Conservation (phyloP, 2,888 invertebrate genomes). For the Volucella zonaria region DNA sequence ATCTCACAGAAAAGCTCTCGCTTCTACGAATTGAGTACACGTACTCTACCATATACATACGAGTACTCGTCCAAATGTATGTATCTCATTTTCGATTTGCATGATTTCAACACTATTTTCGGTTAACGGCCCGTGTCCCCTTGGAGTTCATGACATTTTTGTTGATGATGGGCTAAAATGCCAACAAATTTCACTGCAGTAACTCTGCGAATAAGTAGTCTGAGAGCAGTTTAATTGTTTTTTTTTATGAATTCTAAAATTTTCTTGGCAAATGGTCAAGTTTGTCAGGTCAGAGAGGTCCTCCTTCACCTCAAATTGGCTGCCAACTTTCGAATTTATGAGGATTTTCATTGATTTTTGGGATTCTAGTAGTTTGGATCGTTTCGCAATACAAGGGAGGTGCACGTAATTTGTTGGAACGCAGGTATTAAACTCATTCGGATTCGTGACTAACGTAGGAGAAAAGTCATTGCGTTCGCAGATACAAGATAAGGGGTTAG, state of each 20-base stretch:
- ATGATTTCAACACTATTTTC: conserved; percentile 46
- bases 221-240: conserved; percentile 28
- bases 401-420: neutral
- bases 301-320: neutral
- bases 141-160: conserved; percentile 51
- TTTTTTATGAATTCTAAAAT: conserved; percentile 5
- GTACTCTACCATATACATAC: too few relatives aligned
- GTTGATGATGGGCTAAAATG: conserved; percentile 23
- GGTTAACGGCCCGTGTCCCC: conserved; percentile 30
- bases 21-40: conserved; percentile 4
- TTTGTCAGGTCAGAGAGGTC: neutral
- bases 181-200: conserved; percentile 28
- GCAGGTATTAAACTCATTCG: neutral
- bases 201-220: neutral
- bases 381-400: neutral
- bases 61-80: too few relatives aligned
- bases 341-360: conserved; percentile 20
- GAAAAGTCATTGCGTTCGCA: neutral
- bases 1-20: conserved; percentile 32
- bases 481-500: neutral
- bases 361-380: neutral
- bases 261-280: conserved; percentile 50
- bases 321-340: conserved; percentile 19
- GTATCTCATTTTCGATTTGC: neutral
- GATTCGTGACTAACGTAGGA: neutral